Evolutionary conservation across 2,797 vertebrate genomes (phyloP).

Genomic region (Phataginus tricuspis): DNA sequence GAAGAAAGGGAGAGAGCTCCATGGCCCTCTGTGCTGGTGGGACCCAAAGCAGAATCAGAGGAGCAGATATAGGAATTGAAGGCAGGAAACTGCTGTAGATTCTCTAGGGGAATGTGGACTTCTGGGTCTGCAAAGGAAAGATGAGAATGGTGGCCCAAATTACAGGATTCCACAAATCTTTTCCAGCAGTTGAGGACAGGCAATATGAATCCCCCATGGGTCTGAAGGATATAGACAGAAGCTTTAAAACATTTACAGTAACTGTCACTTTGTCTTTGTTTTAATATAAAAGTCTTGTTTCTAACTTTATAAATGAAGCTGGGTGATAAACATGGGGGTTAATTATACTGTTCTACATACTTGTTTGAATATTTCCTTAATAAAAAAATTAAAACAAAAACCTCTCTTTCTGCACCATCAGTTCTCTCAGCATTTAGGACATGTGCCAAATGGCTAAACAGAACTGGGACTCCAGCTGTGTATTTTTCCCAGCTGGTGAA

Average conservation of each 20-base stretch:
- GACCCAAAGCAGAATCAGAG: conserved; percentile 77
- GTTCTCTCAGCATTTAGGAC: conserved; percentile 9
- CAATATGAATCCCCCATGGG: not conserved
- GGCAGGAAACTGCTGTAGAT: conserved; percentile 98
- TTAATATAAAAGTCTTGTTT: not conserved
- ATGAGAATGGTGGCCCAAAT: not conserved
- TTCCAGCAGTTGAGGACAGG: not conserved
- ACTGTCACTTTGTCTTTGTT: not conserved
- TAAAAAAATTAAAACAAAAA: not conserved
- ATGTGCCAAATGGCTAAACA: not conserved
- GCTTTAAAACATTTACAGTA: conserved; percentile 17
- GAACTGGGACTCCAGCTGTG: not conserved
- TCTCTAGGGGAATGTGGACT: conserved; percentile 97
- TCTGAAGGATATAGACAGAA: not conserved
- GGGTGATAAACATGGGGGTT: not conserved
- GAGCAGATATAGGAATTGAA: conserved; percentile 89
- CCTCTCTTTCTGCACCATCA: not conserved
- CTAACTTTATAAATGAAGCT: not conserved
- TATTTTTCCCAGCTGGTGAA: not conserved
- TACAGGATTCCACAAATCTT: not conserved
- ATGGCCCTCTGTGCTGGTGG: conserved; percentile 80
- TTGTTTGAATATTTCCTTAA: not conserved
- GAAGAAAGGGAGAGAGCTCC: conserved; percentile 84
- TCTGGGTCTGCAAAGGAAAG: conserved; percentile 92
- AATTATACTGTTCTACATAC: not conserved